These are phyloP conservation scores for Drosophila takahashii DNA, from an alignment of 1,140 invertebrate genomes.

Conservation along the genomic window DNA sequence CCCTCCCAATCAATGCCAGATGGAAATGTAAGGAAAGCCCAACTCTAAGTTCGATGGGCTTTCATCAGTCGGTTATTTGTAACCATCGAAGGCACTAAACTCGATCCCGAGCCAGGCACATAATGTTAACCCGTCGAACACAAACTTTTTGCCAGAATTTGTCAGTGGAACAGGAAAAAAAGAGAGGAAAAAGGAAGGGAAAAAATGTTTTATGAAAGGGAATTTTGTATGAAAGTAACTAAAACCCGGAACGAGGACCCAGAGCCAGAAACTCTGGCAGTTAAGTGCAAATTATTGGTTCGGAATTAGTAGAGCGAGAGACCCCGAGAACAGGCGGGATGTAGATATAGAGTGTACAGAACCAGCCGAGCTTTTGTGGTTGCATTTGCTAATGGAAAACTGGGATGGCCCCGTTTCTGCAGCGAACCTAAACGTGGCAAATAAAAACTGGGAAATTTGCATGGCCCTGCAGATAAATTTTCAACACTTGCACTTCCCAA, in stretches of 20 bases:
- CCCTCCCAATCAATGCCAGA: background rate
- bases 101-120: background rate
- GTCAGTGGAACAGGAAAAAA: constrained; percentile 26
- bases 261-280: constrained; percentile 50
- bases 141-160: constrained; percentile 36
- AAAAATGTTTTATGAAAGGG: constrained; percentile 63
- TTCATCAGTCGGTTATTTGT: constrained; percentile 12
- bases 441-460: constrained; percentile 28
- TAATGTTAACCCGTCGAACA: constrained; percentile 18
- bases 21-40: constrained; percentile 34
- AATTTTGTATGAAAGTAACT: constrained; percentile 70
- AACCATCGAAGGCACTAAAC: constrained; percentile 3
- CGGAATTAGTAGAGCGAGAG: constrained; percentile 71
- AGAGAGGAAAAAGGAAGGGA: constrained; percentile 9
- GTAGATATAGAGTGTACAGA: background rate
- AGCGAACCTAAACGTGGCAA: constrained; percentile 20
- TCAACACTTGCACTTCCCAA: constrained; percentile 37
- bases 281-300: constrained; percentile 77
- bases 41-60: constrained; percentile 14
- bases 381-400: constrained; percentile 77
- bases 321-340: constrained; percentile 11
- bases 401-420: constrained; percentile 13
- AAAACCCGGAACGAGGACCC: constrained; percentile 41
- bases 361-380: constrained; percentile 59
- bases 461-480: constrained; percentile 39